phyloP scores from a whole-genome alignment of 35 echinoderm and acorn worm genomes.

The Apostichopus japonicus region DNA sequence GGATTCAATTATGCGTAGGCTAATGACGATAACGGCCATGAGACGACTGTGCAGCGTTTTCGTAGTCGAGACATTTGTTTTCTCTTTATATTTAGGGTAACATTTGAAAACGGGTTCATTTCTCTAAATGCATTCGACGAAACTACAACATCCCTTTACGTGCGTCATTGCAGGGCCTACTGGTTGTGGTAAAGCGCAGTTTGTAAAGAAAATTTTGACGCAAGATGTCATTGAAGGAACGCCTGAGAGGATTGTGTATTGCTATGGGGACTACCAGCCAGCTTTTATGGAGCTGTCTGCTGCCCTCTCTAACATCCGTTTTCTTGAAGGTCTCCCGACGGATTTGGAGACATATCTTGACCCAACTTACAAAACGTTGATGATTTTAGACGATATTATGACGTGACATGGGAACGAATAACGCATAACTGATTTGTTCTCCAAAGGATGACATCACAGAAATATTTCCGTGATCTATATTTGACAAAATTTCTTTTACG shows the following conservation, averaged over 20 bases:
- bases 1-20: too few species aligned
- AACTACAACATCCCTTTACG: constrained; percentile 41
- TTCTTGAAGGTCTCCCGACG: background rate
- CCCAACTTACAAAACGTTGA: constrained; percentile 9
- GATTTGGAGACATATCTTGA: background rate
- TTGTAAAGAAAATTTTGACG: constrained; percentile 32
- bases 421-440: constrained; percentile 53
- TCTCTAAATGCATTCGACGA: constrained; percentile 18
- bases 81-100: too few species aligned
- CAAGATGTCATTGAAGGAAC: constrained; percentile 50
- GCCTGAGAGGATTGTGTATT: constrained; percentile 46
- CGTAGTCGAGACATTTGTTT: too few species aligned
- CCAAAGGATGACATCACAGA: constrained; percentile 71
- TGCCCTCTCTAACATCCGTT: constrained; percentile 40
- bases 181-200: constrained; percentile 49
- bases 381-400: constrained; percentile 72
- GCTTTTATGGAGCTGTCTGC: constrained; percentile 43
- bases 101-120: background rate
- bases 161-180: constrained; percentile 35
- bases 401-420: constrained; percentile 8
- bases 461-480: constrained; percentile 74
- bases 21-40: too few species aligned
- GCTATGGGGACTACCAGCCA: constrained; percentile 59
- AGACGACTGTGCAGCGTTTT: too few species aligned
- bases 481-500: constrained; percentile 73